Conservation (phyloP, 2,888 invertebrate species). For the Malacosoma neustria region DNA sequence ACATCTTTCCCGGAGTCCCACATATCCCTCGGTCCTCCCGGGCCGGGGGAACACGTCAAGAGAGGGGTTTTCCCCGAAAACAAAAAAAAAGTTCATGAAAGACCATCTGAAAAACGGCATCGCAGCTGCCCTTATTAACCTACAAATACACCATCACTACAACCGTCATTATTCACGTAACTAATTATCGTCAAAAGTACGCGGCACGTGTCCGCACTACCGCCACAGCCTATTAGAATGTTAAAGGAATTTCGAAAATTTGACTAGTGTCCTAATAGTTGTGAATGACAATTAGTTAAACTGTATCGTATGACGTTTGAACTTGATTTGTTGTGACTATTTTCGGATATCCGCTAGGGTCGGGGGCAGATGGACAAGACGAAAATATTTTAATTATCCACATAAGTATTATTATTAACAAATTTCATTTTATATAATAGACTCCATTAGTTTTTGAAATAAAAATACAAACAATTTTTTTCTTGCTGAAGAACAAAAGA, state of each 20-base stretch:
- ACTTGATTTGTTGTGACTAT: slow-evolving; percentile 38
- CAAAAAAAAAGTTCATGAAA: too few species aligned
- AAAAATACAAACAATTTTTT: too few species aligned
- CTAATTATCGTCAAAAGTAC: slow-evolving; percentile 47
- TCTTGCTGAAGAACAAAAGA: too few species aligned
- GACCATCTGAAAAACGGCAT: background rate
- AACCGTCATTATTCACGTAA: slow-evolving; percentile 49
- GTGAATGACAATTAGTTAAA: slow-evolving; percentile 38
- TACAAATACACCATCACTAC: slow-evolving; percentile 36
- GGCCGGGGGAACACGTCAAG: too few species aligned
- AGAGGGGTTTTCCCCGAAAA: too few species aligned
- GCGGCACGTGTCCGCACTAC: slow-evolving; percentile 21
- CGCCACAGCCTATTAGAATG: slow-evolving; percentile 8
- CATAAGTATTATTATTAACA: too few species aligned
- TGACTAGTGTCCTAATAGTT: slow-evolving; percentile 1
- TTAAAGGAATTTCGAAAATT: slow-evolving; percentile 1
- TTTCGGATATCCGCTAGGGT: slow-evolving; percentile 39
- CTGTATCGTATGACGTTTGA: slow-evolving; percentile 31
- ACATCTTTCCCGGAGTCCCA: too few species aligned
- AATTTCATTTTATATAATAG: too few species aligned
- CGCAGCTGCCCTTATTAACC: slow-evolving; percentile 61
- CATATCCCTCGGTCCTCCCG: too few species aligned
- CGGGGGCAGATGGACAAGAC: slow-evolving; percentile 5
- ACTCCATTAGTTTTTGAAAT: too few species aligned
- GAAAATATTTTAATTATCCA: background rate